Evolutionary conservation across 2,113 vertebrate species (phyloP), one percentile per base, ranked within the genome.

Genomic region (Heloderma charlesbogerti): DNA sequence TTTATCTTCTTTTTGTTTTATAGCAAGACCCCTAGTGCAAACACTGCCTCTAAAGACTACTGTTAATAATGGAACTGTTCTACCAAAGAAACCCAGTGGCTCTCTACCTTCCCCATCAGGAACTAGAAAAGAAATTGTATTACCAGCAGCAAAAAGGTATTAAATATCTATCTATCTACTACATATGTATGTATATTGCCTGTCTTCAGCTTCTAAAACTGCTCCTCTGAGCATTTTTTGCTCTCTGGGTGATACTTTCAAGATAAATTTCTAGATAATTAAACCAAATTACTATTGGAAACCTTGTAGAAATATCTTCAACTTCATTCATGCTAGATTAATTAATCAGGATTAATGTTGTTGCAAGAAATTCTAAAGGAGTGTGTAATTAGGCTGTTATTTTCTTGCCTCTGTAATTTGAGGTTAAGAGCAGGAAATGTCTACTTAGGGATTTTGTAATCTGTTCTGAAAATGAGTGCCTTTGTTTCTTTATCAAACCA

Each of bases 21-120:
- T 96, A 99, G 99, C 98, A 94, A 98, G 99, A 97, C 98, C 98
- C 0, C 98, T 99, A 97, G 98, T 99, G 78, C 98, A 98, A 96
- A 97, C 98, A 74, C 95, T 99, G 96, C 99, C 99, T 25, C 95
- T 99, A 92, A 97, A 98, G 95, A 97, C 98, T 92, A 98, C 97
- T 25, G 98, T 99, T 91, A 99, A 98, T 97, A 99, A 99, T 66
- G 99, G 99, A 94, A 98, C 98, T 54, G 97, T 99, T 95, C 96
- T 99, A 98, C 98, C 99, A 98, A 99, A 99, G 98, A 99, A 99
- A 96, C 95, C 97, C 71, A 97, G 97, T 67, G 96, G 98, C 93
- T 98, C 98, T 89, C 98, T 99, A 86, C 98, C 98, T 25, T 99
- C 99, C 51, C 98, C 98, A 2, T 99, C 98, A 13, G 98, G 98